phyloP scores from a whole-genome alignment of 2,113 vertebrate species.

The Probosciger aterrimus region DNA sequence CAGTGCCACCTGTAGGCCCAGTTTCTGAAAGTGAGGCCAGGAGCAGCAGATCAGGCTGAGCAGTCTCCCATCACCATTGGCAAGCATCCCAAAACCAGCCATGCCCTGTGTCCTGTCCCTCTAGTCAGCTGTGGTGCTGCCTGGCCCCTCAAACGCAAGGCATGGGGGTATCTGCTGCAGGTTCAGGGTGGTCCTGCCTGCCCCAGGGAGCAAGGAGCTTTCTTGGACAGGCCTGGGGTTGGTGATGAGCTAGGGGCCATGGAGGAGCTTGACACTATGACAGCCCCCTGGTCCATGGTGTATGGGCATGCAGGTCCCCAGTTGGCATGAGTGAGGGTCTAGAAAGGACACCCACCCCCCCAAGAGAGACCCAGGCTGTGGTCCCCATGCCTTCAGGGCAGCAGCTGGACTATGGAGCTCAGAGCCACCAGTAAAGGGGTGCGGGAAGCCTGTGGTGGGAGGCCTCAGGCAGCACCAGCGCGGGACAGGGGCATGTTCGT shows the following conservation, averaged over 20 bases:
- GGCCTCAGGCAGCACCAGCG: background rate
- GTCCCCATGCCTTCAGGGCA: background rate
- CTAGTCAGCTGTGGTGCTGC: background rate
- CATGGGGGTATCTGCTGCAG: background rate
- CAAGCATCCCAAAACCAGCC: background rate
- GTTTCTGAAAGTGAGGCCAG: background rate
- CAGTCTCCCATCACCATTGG: background rate
- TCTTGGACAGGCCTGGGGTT: background rate
- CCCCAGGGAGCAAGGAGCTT: background rate
- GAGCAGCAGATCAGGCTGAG: background rate
- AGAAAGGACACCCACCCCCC: background rate
- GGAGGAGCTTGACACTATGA: background rate
- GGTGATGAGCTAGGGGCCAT: background rate
- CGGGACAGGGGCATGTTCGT: background rate
- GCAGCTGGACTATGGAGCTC: background rate
- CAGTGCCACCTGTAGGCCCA: background rate
- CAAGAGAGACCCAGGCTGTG: background rate
- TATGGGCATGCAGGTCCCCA: background rate
- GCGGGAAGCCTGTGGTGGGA: background rate
- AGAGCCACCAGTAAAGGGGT: background rate
- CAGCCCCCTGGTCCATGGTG: accelerated
- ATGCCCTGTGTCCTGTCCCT: background rate
- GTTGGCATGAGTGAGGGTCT: background rate
- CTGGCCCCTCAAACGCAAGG: background rate
- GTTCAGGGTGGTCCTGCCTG: background rate